These are phyloP conservation scores for Brachyalestes nurse DNA, from an alignment of 2,797 vertebrate genomes.

Conservation along the genomic window DNA sequence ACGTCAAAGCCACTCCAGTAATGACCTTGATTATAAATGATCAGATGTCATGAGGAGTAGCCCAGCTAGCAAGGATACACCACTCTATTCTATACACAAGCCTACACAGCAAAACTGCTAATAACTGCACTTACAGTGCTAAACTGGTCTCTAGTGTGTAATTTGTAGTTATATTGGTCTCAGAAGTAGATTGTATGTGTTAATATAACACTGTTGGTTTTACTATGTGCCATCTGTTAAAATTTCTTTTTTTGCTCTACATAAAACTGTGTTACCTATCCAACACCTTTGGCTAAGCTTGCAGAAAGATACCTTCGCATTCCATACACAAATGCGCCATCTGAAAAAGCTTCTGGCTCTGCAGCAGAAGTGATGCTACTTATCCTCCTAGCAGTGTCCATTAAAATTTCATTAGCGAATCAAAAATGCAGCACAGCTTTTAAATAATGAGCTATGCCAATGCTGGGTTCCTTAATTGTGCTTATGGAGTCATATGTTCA, in stretches of 20 bases:
- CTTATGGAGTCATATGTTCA: too few species aligned
- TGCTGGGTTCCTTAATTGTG: neutral
- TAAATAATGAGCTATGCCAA: neutral
- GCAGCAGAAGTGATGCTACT: neutral
- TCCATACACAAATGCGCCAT: neutral
- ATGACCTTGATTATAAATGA: neutral
- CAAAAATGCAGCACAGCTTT: neutral
- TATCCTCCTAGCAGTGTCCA: neutral
- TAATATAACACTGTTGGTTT: conserved; percentile 34
- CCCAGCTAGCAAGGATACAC: neutral
- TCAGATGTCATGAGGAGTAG: neutral
- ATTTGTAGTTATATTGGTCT: conserved; percentile 14
- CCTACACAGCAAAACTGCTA: conserved; percentile 1
- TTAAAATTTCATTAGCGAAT: conserved; percentile 1
- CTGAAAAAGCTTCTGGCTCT: neutral
- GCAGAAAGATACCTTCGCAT: neutral
- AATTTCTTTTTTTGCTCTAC: neutral
- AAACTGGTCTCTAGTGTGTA: conserved; percentile 16
- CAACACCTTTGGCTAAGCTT: neutral
- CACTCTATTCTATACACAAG: neutral
- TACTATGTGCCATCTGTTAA: conserved; percentile 16
- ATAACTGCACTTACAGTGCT: neutral
- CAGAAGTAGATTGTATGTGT: neutral
- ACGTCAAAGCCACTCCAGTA: neutral
- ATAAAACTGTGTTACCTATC: conserved; percentile 1